Evolutionary conservation across 2,113 vertebrate genomes (phyloP).

Genomic region (Megalops atlanticus): DNA sequence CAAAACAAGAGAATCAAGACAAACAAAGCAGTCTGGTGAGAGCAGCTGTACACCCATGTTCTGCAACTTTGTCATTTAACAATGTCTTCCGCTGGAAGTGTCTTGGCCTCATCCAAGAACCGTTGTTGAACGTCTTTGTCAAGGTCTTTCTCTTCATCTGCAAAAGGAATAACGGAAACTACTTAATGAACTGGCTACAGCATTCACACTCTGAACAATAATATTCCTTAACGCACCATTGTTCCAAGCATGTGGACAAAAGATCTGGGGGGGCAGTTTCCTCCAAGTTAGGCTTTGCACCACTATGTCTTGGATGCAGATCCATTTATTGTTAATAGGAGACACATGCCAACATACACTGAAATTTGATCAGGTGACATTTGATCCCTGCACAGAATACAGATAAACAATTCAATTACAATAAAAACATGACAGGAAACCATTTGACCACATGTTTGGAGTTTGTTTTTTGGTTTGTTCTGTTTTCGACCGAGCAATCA

Average conservation of each 20-base stretch:
- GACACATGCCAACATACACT: neutral
- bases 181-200: neutral
- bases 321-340: neutral
- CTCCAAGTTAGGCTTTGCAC: neutral
- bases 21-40: neutral
- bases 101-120: neutral
- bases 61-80: neutral
- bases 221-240: neutral
- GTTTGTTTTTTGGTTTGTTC: neutral
- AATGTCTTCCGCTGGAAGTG: neutral
- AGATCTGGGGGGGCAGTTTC: neutral
- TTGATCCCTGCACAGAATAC: neutral
- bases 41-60: neutral
- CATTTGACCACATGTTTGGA: neutral
- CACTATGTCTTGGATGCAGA: neutral
- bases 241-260: neutral
- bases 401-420: neutral
- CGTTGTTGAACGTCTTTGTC: neutral
- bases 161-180: neutral
- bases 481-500: neutral
- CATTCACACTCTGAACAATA: neutral
- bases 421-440: neutral
- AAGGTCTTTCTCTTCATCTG: neutral
- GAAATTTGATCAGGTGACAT: neutral
- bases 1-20: neutral